These are phyloP conservation scores for Neodiprion lecontei DNA, from an alignment of 1,140 invertebrate species.

Conservation along the genomic window DNA sequence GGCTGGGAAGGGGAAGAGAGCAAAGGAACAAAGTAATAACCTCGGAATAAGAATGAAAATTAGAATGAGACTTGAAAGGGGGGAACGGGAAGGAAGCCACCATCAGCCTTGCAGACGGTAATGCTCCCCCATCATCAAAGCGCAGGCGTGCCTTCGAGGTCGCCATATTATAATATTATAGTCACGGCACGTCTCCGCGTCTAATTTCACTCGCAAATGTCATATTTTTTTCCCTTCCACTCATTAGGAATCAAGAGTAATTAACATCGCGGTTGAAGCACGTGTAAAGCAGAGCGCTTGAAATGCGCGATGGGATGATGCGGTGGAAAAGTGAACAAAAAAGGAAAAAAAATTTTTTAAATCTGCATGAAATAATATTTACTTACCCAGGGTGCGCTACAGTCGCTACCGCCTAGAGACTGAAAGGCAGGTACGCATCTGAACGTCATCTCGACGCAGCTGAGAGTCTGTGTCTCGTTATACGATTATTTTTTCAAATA, in stretches of 20 bases:
- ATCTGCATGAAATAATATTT: conserved; percentile 13
- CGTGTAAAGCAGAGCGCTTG: neutral
- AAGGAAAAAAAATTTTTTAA: neutral
- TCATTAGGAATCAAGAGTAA: no score
- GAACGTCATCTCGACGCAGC: conserved; percentile 62
- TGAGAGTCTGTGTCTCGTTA: conserved; percentile 2
- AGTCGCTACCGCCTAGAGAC: conserved; percentile 67
- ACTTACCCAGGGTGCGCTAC: conserved; percentile 73
- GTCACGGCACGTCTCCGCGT: no score
- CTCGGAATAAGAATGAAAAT: conserved; percentile 52
- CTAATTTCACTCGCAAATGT: no score
- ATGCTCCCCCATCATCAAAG: conserved; percentile 28
- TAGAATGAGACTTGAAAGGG: conserved; percentile 34
- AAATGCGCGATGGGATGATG: neutral
- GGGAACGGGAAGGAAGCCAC: conserved; percentile 4
- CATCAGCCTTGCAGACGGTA: neutral
- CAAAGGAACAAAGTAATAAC: conserved; percentile 54
- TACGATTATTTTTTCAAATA: conserved; percentile 18
- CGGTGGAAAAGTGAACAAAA: neutral
- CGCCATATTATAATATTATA: neutral
- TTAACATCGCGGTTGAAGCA: no score
- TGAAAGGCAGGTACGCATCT: conserved; percentile 72
- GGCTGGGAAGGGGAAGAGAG: conserved; percentile 37
- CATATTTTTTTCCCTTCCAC: no score
- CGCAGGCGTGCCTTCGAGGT: conserved; percentile 29